These are phyloP conservation scores for Eilema depressum DNA, from an alignment of 2,888 invertebrate species.

Conservation along the genomic window DNA sequence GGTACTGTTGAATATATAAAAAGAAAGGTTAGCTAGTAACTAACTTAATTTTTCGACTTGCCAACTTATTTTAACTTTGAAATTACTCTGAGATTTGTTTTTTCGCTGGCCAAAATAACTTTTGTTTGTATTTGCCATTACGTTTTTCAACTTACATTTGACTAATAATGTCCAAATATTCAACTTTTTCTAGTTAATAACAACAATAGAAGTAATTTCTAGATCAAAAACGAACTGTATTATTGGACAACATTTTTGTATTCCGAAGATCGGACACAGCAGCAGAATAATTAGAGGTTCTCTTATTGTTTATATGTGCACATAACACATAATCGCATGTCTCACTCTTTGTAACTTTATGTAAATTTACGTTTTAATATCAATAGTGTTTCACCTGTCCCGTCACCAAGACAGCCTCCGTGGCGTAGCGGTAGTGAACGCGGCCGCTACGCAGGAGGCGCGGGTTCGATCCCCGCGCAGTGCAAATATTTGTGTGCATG, in stretches of 20 bases:
- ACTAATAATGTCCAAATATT: slow-evolving; percentile 5
- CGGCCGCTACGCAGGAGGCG: too few relatives aligned
- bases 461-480: too few relatives aligned
- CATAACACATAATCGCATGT: too few relatives aligned
- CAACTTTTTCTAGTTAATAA: not conserved
- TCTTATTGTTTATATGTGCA: too few relatives aligned
- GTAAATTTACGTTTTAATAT: too few relatives aligned
- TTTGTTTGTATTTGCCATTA: slow-evolving; percentile 21
- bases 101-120: slow-evolving; percentile 11
- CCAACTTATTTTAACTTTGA: slow-evolving; percentile 28
- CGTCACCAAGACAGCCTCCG: too few relatives aligned
- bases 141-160: slow-evolving; percentile 16
- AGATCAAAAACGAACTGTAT: not conserved
- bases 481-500: too few relatives aligned
- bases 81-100: slow-evolving; percentile 26
- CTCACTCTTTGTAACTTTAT: too few relatives aligned
- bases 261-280: too few relatives aligned
- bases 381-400: too few relatives aligned
- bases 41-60: slow-evolving; percentile 24
- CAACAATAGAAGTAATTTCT: not conserved
- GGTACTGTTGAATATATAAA: slow-evolving; percentile 12
- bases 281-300: too few relatives aligned
- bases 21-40: slow-evolving; percentile 17
- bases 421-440: too few relatives aligned
- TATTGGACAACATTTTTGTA: not conserved